A percentile compares a stretch with the other conserved stretches of the same genome.
phyloP scores from a whole-genome alignment of 2,113 vertebrate species.

The Noturus placidus region DNA sequence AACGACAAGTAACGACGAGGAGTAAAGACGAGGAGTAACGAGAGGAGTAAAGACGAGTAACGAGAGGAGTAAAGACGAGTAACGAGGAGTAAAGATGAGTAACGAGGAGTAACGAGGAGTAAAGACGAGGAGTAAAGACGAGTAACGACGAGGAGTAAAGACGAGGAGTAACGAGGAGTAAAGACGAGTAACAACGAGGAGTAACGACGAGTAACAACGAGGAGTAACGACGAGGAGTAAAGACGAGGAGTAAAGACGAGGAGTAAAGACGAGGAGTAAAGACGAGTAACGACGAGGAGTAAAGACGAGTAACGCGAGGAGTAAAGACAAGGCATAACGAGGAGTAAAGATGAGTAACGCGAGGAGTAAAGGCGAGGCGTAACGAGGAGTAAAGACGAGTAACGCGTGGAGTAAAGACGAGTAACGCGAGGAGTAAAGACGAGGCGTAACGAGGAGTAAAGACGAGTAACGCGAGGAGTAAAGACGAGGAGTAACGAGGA shows the following conservation, averaged over 20 bases:
- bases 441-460: neutral
- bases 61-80: neutral
- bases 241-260: neutral
- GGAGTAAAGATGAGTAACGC: neutral
- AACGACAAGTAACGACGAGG: too few relatives aligned
- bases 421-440: neutral
- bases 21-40: neutral
- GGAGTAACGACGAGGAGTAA: neutral
- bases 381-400: neutral
- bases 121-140: too few relatives aligned
- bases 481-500: neutral
- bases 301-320: neutral
- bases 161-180: neutral
- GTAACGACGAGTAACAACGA: neutral
- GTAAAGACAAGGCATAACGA: neutral
- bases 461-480: neutral
- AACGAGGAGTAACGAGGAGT: neutral
- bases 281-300: neutral
- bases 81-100: neutral
- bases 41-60: neutral
- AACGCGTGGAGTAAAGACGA: neutral
- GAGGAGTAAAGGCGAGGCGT: neutral
- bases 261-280: neutral
- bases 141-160: neutral
- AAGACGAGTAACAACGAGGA: too few relatives aligned